Percentiles rank a stretch among this genome's conserved stretches.
Evolutionary conservation across 30 jellyfish, hydroid and myxozoan genomes (phyloP).

Genomic region (Turritopsis dohrnii): DNA sequence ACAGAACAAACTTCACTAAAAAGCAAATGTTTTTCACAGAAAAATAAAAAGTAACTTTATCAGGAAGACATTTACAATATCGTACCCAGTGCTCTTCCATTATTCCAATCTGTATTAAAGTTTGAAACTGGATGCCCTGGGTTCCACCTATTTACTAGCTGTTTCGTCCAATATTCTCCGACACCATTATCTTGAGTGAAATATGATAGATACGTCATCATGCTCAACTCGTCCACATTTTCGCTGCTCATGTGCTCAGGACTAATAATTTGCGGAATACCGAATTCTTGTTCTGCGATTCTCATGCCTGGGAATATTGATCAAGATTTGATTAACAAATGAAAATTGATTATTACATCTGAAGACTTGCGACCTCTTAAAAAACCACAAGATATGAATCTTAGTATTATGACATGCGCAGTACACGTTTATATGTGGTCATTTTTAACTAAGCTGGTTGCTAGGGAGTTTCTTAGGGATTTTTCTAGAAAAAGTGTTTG

Average conservation of each 20-base stretch:
- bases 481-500: no score
- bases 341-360: neutral
- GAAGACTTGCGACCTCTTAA: neutral
- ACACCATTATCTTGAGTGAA: constrained; percentile 90
- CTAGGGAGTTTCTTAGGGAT: no score
- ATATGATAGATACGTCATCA: constrained; percentile 92
- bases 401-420: no score
- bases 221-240: constrained; percentile 85
- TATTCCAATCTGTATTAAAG: constrained; percentile 95
- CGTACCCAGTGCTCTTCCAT: constrained; percentile 87
- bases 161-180: constrained; percentile 69
- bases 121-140: constrained; percentile 47
- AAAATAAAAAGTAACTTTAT: no score
- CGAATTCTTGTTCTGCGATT: constrained; percentile 65
- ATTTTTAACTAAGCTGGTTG: no score
- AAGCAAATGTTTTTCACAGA: neutral
- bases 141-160: constrained; percentile 58
- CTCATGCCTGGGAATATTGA: constrained; percentile 52
- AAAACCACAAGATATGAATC: neutral
- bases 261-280: constrained; percentile 68
- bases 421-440: no score
- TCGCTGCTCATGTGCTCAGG: constrained; percentile 89
- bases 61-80: neutral
- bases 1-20: neutral
- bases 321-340: neutral